Evolutionary conservation across 2,888 invertebrate species (phyloP), one percentile per base, ranked within the genome.

Genomic region (Nephrotoma flavescens): DNA sequence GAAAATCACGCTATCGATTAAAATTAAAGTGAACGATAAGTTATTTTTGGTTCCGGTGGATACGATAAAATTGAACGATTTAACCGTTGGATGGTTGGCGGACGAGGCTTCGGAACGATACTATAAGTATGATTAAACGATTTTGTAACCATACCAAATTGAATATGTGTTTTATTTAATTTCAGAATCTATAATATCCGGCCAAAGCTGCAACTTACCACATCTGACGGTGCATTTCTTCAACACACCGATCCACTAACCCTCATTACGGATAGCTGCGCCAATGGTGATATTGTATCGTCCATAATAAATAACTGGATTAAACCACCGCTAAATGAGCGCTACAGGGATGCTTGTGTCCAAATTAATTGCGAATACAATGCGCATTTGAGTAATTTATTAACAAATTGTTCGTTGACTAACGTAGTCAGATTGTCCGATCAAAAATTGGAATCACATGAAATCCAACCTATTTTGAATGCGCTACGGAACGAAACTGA

Each of bases 161-260:
- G 19, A 15, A 7, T 71, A 85, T 31, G 0, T 86, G 42, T 41
- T 86, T 83, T 86, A 83, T 86, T 86, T 86, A 71, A 57, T 86
- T 31, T 19, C 42, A 86, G 83, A 71, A 44, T 87, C 9, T 41
- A 52, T 42, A 19, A 42, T 44, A 19, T 87, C 87, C 87, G 84
- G 87, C 97, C 97, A 0, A 91, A 94, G n/a, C 92, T 97, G 87
- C 95, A 95, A 84, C 91, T 97, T 2, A 94, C 95, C 91, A 97
- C 97, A 3, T 93, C 93, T 87, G 97, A 96, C 89, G 97, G 97
- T 0, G 97, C 96, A 2, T 93, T 96, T 42, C 93, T 97, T 15
- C 95, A 95, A 3, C 95, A 95, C 87, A 95, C 95, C 41, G 97
- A 97, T 91, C 93, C 95, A 0, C 92, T 97, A 0, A 94, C 94